phyloP scores from a whole-genome alignment of 2,888 invertebrate species.

The Cataglyphis livida region DNA sequence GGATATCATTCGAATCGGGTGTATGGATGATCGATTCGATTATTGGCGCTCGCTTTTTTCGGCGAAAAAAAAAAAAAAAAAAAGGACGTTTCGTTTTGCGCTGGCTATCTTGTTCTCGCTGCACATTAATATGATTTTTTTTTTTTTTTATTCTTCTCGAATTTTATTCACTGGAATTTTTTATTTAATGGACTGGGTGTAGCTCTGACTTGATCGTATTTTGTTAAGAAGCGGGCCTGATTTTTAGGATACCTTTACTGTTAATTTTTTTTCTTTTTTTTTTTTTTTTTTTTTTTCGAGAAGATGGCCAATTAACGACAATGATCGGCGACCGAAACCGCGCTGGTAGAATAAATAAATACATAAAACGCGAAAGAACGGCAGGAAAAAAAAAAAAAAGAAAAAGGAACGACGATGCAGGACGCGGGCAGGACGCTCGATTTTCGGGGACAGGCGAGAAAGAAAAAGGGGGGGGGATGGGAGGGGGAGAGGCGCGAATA shows the following conservation, averaged over 20 bases:
- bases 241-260: background rate
- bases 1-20: background rate
- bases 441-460: conserved; percentile 53
- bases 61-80: background rate
- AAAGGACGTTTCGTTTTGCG: background rate
- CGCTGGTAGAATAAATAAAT: conserved; percentile 71
- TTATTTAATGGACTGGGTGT: no score
- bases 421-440: conserved; percentile 50
- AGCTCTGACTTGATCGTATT: background rate
- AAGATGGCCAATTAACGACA: conserved; percentile 43
- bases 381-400: background rate
- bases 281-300: background rate
- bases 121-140: background rate
- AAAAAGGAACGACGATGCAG: conserved; percentile 45
- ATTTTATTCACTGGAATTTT: no score
- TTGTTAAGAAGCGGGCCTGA: background rate
- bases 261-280: no score
- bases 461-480: background rate
- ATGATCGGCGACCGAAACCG: conserved; percentile 36
- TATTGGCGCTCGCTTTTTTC: background rate
- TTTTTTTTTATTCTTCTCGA: background rate
- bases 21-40: conserved; percentile 3
- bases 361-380: conserved; percentile 66
- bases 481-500: conserved; percentile 67
- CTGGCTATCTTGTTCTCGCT: background rate